These are phyloP conservation scores for Corythucha ciliata DNA, from an alignment of 2,888 invertebrate genomes.

Conservation along the genomic window DNA sequence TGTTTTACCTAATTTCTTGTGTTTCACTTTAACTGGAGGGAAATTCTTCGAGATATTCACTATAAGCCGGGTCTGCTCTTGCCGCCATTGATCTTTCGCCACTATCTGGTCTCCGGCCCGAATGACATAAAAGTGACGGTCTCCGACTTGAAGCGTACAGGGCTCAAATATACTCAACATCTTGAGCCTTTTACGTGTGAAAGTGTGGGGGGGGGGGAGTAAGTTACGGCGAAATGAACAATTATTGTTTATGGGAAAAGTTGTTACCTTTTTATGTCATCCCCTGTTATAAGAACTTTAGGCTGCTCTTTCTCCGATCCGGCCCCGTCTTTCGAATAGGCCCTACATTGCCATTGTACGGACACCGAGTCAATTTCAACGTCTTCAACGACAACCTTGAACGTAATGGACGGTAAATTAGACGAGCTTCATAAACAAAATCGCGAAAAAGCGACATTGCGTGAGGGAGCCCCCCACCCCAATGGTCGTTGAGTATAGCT, in stretches of 20 bases:
- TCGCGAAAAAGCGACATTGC: too few species aligned
- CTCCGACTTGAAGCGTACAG: conserved; percentile 80
- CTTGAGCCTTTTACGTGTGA: conserved; percentile 51
- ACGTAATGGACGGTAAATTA: too few species aligned
- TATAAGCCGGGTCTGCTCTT: conserved; percentile 29
- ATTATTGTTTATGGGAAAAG: neutral
- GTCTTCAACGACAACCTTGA: conserved; percentile 69
- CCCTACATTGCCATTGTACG: conserved; percentile 80
- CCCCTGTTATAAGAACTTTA: conserved; percentile 57
- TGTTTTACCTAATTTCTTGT: conserved; percentile 17
- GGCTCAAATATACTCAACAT: conserved; percentile 78
- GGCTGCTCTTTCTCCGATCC: conserved; percentile 57
- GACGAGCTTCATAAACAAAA: too few species aligned
- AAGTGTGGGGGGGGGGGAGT: neutral
- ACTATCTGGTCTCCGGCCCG: conserved; percentile 63
- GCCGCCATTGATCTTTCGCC: conserved; percentile 66
- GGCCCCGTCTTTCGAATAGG: conserved; percentile 50
- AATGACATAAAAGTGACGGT: conserved; percentile 73
- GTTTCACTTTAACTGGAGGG: conserved; percentile 17
- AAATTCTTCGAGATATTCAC: conserved; percentile 18
- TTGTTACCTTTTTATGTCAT: conserved; percentile 58
- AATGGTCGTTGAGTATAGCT: too few species aligned
- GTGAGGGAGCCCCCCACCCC: too few species aligned
- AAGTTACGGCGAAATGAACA: neutral
- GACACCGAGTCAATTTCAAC: conserved; percentile 71